Evolutionary conservation across 2,113 vertebrate genomes (phyloP).

Genomic region (Theristicus caerulescens): DNA sequence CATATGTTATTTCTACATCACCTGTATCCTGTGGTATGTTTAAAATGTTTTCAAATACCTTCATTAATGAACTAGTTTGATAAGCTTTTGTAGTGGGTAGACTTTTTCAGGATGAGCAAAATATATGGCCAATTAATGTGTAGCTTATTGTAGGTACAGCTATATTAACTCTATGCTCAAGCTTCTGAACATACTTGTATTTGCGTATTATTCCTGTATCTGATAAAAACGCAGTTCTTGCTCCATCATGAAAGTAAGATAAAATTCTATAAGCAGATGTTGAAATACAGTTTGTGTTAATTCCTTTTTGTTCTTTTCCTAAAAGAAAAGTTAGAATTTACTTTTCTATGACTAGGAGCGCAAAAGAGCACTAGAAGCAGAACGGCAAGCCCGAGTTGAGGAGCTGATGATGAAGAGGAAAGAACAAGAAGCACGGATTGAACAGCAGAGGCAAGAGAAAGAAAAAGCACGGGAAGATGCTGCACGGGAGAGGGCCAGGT

Average conservation of each 20-base stretch:
- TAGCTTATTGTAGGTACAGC: not conserved
- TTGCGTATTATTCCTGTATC: not conserved
- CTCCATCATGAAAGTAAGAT: not conserved
- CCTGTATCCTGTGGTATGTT: not conserved
- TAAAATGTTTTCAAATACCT: not conserved
- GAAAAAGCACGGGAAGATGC: slow-evolving; percentile 95
- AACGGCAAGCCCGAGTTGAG: slow-evolving; percentile 94
- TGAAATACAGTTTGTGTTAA: not conserved
- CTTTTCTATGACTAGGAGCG: slow-evolving; percentile 81
- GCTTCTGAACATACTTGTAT: not conserved
- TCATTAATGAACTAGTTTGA: not conserved
- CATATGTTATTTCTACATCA: not conserved
- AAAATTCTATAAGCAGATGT: not conserved
- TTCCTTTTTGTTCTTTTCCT: not conserved
- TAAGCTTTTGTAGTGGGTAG: not conserved
- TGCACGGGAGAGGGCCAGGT: slow-evolving; percentile 95
- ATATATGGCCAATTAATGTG: not conserved
- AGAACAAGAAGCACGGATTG: slow-evolving; percentile 95
- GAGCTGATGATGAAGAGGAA: slow-evolving; percentile 89
- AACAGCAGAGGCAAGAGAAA: slow-evolving; percentile 95
- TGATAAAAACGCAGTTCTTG: not conserved
- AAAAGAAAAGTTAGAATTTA: not conserved
- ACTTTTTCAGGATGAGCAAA: not conserved
- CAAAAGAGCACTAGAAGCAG: slow-evolving; percentile 92
- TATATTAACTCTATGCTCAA: not conserved